Percentiles rank a stretch among this genome's conserved stretches.
phyloP scores from a whole-genome alignment of 1,140 invertebrate species.

The Agrypnia vestita region DNA sequence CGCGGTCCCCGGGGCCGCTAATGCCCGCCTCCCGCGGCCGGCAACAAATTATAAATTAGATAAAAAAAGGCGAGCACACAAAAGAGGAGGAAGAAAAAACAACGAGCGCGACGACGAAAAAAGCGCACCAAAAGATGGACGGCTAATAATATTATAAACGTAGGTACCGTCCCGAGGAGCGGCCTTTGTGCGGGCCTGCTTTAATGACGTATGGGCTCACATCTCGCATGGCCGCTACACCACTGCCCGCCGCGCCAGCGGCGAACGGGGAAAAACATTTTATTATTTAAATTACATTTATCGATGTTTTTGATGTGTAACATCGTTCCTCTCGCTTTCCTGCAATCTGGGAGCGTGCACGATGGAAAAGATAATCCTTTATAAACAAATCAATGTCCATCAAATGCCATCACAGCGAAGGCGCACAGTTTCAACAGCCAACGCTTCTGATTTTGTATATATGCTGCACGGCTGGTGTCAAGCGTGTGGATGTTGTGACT shows the following conservation, averaged over 20 bases:
- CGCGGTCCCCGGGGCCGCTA: conserved; percentile 46
- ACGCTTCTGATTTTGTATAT: too few species aligned
- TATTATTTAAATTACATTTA: background rate
- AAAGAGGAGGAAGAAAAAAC: conserved; percentile 28
- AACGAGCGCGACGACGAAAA: conserved; percentile 34
- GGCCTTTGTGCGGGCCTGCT: background rate
- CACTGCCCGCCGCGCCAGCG: background rate
- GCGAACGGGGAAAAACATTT: background rate
- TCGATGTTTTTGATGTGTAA: too few species aligned
- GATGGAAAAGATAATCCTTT: too few species aligned
- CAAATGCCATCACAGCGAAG: too few species aligned
- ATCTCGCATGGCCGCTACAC: conserved; percentile 11
- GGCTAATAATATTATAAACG: conserved; percentile 61
- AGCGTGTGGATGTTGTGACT: too few species aligned
- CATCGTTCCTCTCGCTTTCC: too few species aligned
- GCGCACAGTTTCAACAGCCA: too few species aligned
- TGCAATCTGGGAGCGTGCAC: too few species aligned
- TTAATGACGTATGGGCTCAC: conserved; percentile 44
- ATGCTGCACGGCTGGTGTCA: too few species aligned
- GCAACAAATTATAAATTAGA: conserved; percentile 60
- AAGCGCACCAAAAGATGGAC: conserved; percentile 47
- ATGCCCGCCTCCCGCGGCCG: conserved; percentile 38
- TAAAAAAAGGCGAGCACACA: conserved; percentile 57
- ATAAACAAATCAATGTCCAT: too few species aligned
- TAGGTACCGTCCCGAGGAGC: conserved; percentile 11